Evolutionary conservation across 2,797 vertebrate genomes (phyloP).

Genomic region (Meda fulgida): DNA sequence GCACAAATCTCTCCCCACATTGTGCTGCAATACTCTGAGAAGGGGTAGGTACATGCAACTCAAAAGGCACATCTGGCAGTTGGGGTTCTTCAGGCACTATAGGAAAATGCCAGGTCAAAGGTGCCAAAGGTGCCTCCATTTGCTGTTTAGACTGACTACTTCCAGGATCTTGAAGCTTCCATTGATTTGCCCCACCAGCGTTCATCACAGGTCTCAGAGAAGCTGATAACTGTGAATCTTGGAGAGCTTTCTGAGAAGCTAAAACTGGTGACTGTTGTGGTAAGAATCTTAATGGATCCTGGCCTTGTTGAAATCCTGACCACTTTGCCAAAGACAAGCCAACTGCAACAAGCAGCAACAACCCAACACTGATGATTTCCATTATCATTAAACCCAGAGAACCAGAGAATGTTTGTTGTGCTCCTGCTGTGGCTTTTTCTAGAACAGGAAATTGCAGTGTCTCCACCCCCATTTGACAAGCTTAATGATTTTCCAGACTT

Average conservation of each 20-base stretch:
- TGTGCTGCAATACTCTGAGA: conserved; percentile 63
- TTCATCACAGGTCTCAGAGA: not conserved
- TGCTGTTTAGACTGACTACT: conserved; percentile 60
- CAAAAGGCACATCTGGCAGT: not conserved
- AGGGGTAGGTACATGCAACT: conserved; percentile 56
- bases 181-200: not conserved
- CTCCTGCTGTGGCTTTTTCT: not conserved
- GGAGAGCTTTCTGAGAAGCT: not conserved
- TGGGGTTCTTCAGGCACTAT: conserved; percentile 26
- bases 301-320: conserved; percentile 8
- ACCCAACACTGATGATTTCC: not conserved
- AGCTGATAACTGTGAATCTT: not conserved
- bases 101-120: conserved; percentile 67
- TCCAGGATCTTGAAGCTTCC: accelerated
- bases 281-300: not conserved
- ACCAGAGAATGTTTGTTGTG: not conserved
- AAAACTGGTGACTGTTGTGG: not conserved
- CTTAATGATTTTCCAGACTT: conserved; percentile 7
- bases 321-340: not conserved
- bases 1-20: conserved; percentile 65
- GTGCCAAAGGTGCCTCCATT: conserved; percentile 58
- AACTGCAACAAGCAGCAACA: not conserved
- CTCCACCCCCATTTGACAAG: conserved; percentile 7
- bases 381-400: not conserved
- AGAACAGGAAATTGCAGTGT: not conserved